Evolutionary conservation across 2,113 vertebrate genomes (phyloP).

Genomic region (Pristiophorus japonicus): DNA sequence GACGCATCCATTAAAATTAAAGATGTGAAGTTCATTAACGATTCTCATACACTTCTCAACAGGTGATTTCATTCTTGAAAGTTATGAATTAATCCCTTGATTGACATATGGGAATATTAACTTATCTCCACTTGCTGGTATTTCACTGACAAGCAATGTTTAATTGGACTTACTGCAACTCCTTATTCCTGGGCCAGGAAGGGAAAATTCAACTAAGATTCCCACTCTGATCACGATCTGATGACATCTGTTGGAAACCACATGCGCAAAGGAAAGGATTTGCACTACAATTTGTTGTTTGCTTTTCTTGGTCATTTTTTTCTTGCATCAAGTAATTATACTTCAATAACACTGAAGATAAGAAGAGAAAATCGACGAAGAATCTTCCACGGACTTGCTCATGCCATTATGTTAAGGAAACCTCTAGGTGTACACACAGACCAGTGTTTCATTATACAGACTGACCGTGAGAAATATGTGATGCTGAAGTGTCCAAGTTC

Average conservation of each 20-base stretch:
- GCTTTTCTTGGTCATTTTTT: too few species aligned
- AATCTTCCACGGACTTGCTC: neutral
- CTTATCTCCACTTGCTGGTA: neutral
- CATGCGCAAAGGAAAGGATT: neutral
- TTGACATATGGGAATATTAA: neutral
- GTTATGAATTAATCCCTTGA: neutral
- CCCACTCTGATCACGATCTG: too few species aligned
- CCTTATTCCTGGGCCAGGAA: neutral
- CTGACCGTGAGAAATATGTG: neutral
- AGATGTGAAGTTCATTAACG: neutral
- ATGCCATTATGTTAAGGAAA: neutral
- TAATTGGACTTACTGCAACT: neutral
- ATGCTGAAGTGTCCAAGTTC: neutral
- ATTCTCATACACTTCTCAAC: neutral
- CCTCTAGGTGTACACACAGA: neutral
- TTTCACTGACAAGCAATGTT: neutral
- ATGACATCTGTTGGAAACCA: too few species aligned
- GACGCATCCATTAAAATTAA: too few species aligned
- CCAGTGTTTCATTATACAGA: neutral
- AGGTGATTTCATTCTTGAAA: neutral
- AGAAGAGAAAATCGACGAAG: neutral
- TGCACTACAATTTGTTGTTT: neutral
- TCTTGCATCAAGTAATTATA: neutral
- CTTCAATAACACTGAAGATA: neutral
- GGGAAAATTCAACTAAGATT: too few species aligned